Evolutionary conservation across 2,113 vertebrate species (phyloP), one percentile per base, ranked within the genome.

Genomic region (Sylvietta virens): DNA sequence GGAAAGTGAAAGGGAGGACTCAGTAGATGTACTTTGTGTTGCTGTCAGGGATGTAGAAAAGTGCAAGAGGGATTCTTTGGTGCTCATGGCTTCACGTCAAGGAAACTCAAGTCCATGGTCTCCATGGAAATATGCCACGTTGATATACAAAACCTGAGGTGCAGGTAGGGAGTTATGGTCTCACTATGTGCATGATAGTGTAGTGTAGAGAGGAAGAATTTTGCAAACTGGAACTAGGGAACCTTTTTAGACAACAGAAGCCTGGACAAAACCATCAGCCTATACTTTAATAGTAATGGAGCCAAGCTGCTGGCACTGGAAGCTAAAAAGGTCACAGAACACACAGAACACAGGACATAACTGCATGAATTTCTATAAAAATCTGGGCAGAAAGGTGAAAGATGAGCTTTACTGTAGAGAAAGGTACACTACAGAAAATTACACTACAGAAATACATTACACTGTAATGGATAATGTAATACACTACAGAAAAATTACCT

Each of bases 11-110:
- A 26, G 11, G 20, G 7, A 83, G 13, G 35, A 61, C 8, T 16
- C 35, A 54, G 26, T 2, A 70, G 14, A 5, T 0, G 2, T 26
- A 51, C 9, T 56, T 72, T 4, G 3, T 37, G 9, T 18, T 64
- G 16, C 30, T 80, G 6, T 42, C 61, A 76, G 22, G 27, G 28
- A n/a, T 10, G 2, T 2, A 61, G 30, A 22, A 50, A 81, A 70
- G 13, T 19, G 2, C 31, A 71, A 22, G 10, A 82, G 7, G 23
- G 10, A 39, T 57, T 21, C 10, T 47, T 9, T 69, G 13, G 40
- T 5, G 60, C 17, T 81, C 35, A 35, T 33, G 22, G n/a, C 40
- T 86, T 64, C 23, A 48, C 0, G 0, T 33, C 15, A 30, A 76
- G 28, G 28, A 70, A 39, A 62, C 16, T 76, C 31, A 61, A 23